Conservation (phyloP, 37 sponge, comb jelly and placozoan species). For the Halichondria panicea region DNA sequence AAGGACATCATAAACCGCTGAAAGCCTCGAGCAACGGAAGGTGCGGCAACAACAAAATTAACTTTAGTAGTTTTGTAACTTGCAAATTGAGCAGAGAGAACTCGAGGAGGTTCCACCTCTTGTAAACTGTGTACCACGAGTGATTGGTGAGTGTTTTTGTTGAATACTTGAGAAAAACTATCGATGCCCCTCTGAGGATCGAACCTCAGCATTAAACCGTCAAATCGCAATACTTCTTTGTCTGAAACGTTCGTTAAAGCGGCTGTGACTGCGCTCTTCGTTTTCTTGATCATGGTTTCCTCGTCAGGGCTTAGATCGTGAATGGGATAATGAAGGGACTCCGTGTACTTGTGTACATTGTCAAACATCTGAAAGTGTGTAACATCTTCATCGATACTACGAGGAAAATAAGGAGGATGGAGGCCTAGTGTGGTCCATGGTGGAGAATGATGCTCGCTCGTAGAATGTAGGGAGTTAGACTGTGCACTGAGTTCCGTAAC, state of each 20-base stretch:
- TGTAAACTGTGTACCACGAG: conserved; percentile 19
- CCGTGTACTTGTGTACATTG: conserved; percentile 27
- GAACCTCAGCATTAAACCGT: conserved; percentile 21
- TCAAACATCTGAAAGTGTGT: conserved; percentile 35
- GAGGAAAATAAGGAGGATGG: conserved; percentile 16
- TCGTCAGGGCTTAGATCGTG: conserved; percentile 15
- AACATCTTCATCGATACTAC: background rate
- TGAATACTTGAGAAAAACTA: conserved; percentile 15
- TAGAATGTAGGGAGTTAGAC: conserved; percentile 1
- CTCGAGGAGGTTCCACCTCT: conserved; percentile 22
- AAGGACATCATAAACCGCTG: conserved; percentile 66
- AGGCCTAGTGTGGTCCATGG: conserved; percentile 38
- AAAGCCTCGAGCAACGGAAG: conserved; percentile 39
- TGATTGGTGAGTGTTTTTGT: background rate
- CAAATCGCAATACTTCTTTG: background rate
- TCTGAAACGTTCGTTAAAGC: background rate
- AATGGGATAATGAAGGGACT: conserved; percentile 30
- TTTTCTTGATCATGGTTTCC: background rate
- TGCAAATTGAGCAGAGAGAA: conserved; percentile 17
- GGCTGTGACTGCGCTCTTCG: background rate
- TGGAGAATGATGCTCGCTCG: conserved; percentile 30
- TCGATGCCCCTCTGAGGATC: conserved; percentile 58
- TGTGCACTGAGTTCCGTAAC: conserved; percentile 14
- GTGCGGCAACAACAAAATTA: conserved; percentile 46
- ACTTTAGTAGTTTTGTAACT: conserved; percentile 29